phyloP scores from a whole-genome alignment of 2,113 vertebrate species.

The Atlantisia rogersi region DNA sequence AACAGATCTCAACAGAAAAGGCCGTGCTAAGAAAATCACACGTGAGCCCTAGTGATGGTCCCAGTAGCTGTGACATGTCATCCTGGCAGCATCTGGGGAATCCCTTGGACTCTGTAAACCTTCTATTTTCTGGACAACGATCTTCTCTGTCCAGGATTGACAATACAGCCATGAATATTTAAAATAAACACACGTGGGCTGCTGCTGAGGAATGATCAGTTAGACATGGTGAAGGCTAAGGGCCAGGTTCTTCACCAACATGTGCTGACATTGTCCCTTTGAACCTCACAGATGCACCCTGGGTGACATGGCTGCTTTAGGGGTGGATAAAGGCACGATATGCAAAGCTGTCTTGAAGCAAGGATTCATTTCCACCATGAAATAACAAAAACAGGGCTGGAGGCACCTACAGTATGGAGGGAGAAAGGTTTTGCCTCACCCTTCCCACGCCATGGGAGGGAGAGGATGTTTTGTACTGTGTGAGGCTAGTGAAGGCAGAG shows the following conservation, averaged over 20 bases:
- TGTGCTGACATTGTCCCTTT: not conserved
- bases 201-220: not conserved
- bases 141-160: not conserved
- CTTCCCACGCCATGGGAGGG: not conserved
- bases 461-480: not conserved
- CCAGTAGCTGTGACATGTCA: not conserved
- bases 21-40: not conserved
- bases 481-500: not conserved
- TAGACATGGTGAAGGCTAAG: not conserved
- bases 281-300: not conserved
- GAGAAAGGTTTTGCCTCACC: not conserved
- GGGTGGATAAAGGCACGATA: not conserved
- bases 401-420: accelerated
- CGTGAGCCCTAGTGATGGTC: not conserved
- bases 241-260: not conserved
- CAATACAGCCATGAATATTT: not conserved
- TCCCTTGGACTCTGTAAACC: not conserved
- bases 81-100: not conserved
- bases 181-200: not conserved
- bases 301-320: not conserved
- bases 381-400: not conserved
- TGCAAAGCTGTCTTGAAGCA: accelerated
- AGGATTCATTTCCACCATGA: not conserved
- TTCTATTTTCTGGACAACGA: not conserved
- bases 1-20: not conserved